A percentile compares a stretch with the other conserved stretches of the same genome.
Conservation (phyloP, 1,140 invertebrate species). For the Diploscapter pachys region DNA sequence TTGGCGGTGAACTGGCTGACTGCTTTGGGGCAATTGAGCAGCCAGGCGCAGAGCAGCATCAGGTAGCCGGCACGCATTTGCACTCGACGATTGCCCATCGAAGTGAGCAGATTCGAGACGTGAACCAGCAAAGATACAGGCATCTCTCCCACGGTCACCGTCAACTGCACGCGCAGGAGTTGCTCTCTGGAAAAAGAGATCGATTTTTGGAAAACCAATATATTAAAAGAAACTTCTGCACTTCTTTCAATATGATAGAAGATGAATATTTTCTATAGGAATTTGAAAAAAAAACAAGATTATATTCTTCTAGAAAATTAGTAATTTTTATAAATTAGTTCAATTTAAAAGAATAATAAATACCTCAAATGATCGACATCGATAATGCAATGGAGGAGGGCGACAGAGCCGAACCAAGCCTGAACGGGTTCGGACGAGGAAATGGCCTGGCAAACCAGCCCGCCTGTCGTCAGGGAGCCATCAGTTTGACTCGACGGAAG, state of each 20-base stretch:
- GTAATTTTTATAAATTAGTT: too few relatives aligned
- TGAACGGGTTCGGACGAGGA: slow-evolving; percentile 82
- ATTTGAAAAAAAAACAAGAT: too few relatives aligned
- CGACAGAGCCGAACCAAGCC: slow-evolving; percentile 85
- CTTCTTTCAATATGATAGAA: too few relatives aligned
- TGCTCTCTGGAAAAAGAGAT: slow-evolving; percentile 59
- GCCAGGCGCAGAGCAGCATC: slow-evolving; percentile 85
- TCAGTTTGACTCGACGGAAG: slow-evolving; percentile 77
- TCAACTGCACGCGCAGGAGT: slow-evolving; percentile 82
- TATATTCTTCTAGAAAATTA: too few relatives aligned
- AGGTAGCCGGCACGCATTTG: slow-evolving; percentile 86
- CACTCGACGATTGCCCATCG: slow-evolving; percentile 70
- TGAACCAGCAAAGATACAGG: slow-evolving; percentile 45
- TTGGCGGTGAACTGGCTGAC: slow-evolving; percentile 79
- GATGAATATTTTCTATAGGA: too few relatives aligned
- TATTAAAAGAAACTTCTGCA: background rate
- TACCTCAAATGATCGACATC: slow-evolving; percentile 86
- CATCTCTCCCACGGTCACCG: slow-evolving; percentile 57
- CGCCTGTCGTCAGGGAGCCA: slow-evolving; percentile 66
- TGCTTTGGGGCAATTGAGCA: slow-evolving; percentile 76
- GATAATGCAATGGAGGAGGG: slow-evolving; percentile 82
- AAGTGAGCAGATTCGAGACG: slow-evolving; percentile 33
- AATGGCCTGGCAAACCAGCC: slow-evolving; percentile 86
- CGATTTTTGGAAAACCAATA: background rate
- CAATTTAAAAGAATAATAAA: slow-evolving; percentile 47